A percentile compares a stretch with the other conserved stretches of the same genome.
These are phyloP conservation scores for Polypterus bichir DNA, from an alignment of 2,113 vertebrate species.

Conservation along the genomic window DNA sequence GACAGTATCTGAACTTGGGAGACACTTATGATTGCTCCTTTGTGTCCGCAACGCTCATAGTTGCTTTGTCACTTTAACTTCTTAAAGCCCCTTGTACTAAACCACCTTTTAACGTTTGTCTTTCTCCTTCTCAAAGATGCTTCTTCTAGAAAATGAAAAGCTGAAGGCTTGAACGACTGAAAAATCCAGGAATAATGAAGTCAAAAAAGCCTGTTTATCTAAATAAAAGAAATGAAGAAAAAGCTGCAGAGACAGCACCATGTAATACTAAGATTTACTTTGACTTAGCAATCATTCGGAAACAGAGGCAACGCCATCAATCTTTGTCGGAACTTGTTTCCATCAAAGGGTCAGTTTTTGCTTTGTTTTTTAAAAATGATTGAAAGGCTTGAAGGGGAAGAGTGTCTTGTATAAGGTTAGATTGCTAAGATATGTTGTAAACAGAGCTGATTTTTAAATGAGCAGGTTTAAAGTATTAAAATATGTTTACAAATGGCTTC, in stretches of 20 bases:
- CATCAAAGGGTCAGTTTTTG: constrained; percentile 20
- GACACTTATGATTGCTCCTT: too few relatives aligned
- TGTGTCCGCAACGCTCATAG: too few relatives aligned
- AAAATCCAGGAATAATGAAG: constrained; percentile 27
- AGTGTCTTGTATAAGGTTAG: too few relatives aligned
- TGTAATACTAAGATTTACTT: constrained; percentile 24
- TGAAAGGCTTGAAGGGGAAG: too few relatives aligned
- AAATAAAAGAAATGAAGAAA: constrained; percentile 42
- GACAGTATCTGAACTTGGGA: too few relatives aligned
- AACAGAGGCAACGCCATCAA: constrained; percentile 30
- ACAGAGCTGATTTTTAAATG: too few relatives aligned
- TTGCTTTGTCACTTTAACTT: too few relatives aligned
- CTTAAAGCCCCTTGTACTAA: constrained; percentile 2
- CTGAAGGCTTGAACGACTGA: constrained; percentile 31
- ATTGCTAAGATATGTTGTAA: too few relatives aligned
- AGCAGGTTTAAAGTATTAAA: too few relatives aligned
- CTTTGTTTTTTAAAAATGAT: too few relatives aligned
- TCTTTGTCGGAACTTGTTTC: constrained; percentile 33
- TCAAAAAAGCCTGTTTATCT: constrained; percentile 31
- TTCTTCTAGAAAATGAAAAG: constrained; percentile 36
- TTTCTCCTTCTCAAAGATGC: constrained; percentile 19
- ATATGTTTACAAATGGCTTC: too few relatives aligned
- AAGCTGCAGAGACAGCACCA: constrained; percentile 15
- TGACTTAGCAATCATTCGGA: constrained; percentile 28
- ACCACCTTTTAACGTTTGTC: constrained; percentile 1